Base-by-base conservation (phyloP, 2,797 vertebrate genomes). In the Sebastiscus tertius region DNA sequence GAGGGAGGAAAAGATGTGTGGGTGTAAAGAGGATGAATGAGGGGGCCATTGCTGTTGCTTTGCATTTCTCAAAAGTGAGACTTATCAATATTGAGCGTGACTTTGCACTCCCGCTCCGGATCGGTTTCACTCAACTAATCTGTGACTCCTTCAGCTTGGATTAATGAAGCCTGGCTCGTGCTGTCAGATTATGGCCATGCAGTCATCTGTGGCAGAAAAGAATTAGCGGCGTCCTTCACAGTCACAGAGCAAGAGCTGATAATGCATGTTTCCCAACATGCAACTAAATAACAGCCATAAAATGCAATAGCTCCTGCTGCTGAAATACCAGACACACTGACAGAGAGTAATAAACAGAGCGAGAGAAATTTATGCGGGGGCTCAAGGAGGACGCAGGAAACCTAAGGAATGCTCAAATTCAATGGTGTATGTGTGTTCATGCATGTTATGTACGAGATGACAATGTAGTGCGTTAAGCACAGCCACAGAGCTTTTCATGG, bases 381-480 rank as follows among this genome's bases (percentile, higher is more conserved):
- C 29, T 12, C 4, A 16, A 16, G 4, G n/a, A 79, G 22, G 29
- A n/a, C 42, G 18, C 5, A 75, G 39, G 8, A 72, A 76, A 76
- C 60, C 26, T 16, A 69, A 72, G n/a, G 49, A 76, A 73, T 46
- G 52, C 8, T 29, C 12, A 29, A 11, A 8, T 56, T 66, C 31
- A 64, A 11, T 24, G 6, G 12, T 12, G 55, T 63, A 63, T 33
- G 27, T 63, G 67, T 33, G 24, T 49, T 55, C 42, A 34, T 64
- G 61, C 34, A 63, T 60, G 77, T 8, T 49, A 56, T 52, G 74
- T 56, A 60, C 22, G 7, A 63, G 77, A 86, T 74, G 72, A 75
- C 75, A 71, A 72, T 74, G 64, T 56, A 55, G 14, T 54, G 62
- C 54, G 88, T 85, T 86, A 79, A 77, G 73, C 74, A 70, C 81